Base-by-base conservation (phyloP, 23 tunicate genomes). In the Ascidia mentula region DNA sequence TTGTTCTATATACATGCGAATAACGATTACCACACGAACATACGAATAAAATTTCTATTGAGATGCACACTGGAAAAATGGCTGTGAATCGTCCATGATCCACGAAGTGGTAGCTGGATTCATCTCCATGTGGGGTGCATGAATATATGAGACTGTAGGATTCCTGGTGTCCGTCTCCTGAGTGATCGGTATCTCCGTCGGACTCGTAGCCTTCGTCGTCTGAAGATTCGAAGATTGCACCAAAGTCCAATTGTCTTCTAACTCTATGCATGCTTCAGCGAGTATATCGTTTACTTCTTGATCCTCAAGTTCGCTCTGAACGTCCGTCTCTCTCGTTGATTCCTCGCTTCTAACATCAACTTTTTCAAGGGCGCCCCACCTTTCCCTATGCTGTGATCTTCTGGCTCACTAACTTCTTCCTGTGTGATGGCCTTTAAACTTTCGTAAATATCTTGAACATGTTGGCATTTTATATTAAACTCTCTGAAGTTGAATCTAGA, bases 181-280 rank as follows among this genome's bases (percentile, higher is more conserved):
- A 26, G 4, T 9, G 28, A 28, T n/a, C n/a, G n/a, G n/a, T n/a
- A n/a, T n/a, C n/a, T n/a, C n/a, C n/a, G 13, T 1, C 13, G 22
- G 65, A 5, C 13, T 53, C 65, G 13, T 53, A 53, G 1, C 65
- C 65, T 9, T 53, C 74, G 74, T 71, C 74, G 18, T 12, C 35
- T 3, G 53, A n/a, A n/a, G 12, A 7, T 34, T 6, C 37, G 13
- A 34, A 31, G 6, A 34, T 5, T 22, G 6, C 35, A 35, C 38
- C 74, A 22, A 35, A 71, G 37, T 34, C 37, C 38, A 34, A 6
- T 6, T 18, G 38, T 71, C 74, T 9, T 71, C 74, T 71, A 71
- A 34, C 74, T 71, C 74, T 35, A 3, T 71, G 74, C 74, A 71
- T 71, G 74, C 74, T 18, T 9, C 38, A 1, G 38, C 37, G 30